Conservation (phyloP, 2,113 vertebrate species). For the Phyllostomus discolor region DNA sequence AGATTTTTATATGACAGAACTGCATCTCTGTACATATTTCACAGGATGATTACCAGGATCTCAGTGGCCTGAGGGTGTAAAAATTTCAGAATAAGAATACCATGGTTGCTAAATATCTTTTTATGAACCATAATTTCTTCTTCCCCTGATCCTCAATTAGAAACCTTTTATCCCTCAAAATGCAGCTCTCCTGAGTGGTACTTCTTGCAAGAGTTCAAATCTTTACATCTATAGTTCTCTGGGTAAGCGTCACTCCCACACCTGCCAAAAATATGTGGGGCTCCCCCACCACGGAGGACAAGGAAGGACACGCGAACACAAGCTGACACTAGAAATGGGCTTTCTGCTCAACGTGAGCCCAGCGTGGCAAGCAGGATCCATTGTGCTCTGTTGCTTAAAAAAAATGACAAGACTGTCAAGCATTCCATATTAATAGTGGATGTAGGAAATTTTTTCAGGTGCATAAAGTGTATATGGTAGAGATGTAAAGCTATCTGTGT, state of each 20-base stretch:
- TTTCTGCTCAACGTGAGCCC: conserved; percentile 76
- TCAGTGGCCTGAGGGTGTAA: conserved; percentile 90
- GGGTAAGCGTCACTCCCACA: conserved; percentile 74
- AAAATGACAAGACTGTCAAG: conserved; percentile 85
- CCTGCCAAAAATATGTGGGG: conserved; percentile 65
- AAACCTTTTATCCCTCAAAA: conserved; percentile 86
- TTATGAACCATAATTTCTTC: conserved; percentile 77
- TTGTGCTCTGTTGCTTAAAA: conserved; percentile 88
- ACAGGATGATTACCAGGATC: conserved; percentile 83
- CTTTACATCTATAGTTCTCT: conserved; percentile 81
- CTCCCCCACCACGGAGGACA: conserved; percentile 62
- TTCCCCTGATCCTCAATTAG: conserved; percentile 58
- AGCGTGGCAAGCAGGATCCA: conserved; percentile 64
- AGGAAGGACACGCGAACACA: conserved; percentile 39
- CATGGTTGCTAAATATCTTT: conserved; percentile 81
- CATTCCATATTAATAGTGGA: conserved; percentile 94
- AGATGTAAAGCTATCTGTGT: conserved; percentile 99
- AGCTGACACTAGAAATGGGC: conserved; percentile 66
- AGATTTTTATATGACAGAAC: conserved; percentile 95
- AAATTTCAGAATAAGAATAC: conserved; percentile 79
- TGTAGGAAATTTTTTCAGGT: conserved; percentile 92
- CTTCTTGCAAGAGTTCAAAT: conserved; percentile 84
- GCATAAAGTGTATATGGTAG: conserved; percentile 98
- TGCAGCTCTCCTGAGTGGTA: conserved; percentile 88
- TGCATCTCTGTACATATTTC: conserved; percentile 95